Evolutionary conservation across 2,113 vertebrate genomes (phyloP).

Genomic region (Scortum barcoo): DNA sequence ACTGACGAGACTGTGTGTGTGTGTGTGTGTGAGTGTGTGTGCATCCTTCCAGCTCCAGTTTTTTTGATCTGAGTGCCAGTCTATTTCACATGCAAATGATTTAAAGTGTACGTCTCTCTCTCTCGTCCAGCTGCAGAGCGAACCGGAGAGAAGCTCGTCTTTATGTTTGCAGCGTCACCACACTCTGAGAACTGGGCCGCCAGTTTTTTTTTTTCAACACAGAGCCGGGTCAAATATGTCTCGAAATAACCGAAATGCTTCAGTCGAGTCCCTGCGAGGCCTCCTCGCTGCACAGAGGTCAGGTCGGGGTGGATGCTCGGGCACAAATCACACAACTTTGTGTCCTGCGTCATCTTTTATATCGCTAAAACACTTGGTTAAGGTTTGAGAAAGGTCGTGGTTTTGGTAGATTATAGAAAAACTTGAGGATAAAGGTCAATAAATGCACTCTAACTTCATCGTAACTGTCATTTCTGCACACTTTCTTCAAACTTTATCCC

Average conservation of each 20-base stretch:
- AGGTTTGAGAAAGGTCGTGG: too few relatives aligned
- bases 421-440: too few relatives aligned
- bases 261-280: background rate
- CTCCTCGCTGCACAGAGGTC: background rate
- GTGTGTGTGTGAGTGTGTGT: constrained; percentile 27
- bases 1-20: constrained; percentile 14
- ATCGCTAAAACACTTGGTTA: too few relatives aligned
- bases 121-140: constrained; percentile 57
- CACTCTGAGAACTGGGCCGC: background rate
- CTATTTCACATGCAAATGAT: constrained; percentile 72
- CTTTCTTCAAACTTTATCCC: too few relatives aligned
- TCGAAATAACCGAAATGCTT: background rate
- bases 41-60: constrained; percentile 43
- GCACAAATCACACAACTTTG: too few relatives aligned
- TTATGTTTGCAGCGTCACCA: constrained; percentile 27
- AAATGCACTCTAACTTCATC: too few relatives aligned
- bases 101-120: constrained; percentile 46
- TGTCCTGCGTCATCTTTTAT: too few relatives aligned
- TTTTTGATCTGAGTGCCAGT: constrained; percentile 71
- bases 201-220: constrained; percentile 1
- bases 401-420: too few relatives aligned
- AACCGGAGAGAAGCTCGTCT: constrained; percentile 35
- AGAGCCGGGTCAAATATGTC: constrained; percentile 25
- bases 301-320: background rate
- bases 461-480: too few relatives aligned